Base-by-base conservation (phyloP, 2,113 vertebrate genomes). In the Eublepharis macularius region DNA sequence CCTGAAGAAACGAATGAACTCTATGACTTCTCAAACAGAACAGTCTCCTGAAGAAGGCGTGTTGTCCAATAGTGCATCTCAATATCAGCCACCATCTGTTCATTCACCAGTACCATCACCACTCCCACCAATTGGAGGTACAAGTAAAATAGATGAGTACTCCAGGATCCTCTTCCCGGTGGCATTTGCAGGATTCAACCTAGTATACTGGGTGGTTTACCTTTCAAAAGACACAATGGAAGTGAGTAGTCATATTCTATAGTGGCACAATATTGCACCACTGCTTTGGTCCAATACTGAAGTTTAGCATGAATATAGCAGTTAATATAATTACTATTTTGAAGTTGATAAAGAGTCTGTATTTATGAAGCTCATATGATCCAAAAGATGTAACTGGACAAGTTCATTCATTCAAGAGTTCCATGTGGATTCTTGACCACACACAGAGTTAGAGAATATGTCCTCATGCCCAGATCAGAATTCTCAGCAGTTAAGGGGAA, bases 161-260 rank as follows among this genome's bases (percentile, higher is more conserved):
- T 98, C 98, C 24, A 97, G 98, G 92, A 98, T 99, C 85, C 98
- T 99, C 81, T 99, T 99, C 47, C 98, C 98, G 1, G 97, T 99
- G 86, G 98, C 98, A 2, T 99, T 99, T 91, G 98, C 98, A 83
- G 98, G 98, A 90, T 99, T 99, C 95, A 99, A 99, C 94, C 95
- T 99, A 81, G 98, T 99, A 21, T 99, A 99, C 94, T 99, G 98
- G 98, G 96, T 99, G 13, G 98, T 99, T 91, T 99, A 99, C 92
- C 98, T 99, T 93, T 98, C 98, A 89, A 99, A 98, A 95, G 98
- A 99, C 94, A 98, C 98, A 5, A 99, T 99, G 98, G 98, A 99
- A 94, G 96, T 96, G 47, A 97, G 97, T 93, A 96, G 94, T 88
- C 96, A 88, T 63, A 69, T 93, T 80, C 88, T 84, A 77, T 86